A percentile compares a stretch with the other conserved stretches of the same genome.
phyloP scores from a whole-genome alignment of 1,140 invertebrate species.

The Nasonia vitripennis region DNA sequence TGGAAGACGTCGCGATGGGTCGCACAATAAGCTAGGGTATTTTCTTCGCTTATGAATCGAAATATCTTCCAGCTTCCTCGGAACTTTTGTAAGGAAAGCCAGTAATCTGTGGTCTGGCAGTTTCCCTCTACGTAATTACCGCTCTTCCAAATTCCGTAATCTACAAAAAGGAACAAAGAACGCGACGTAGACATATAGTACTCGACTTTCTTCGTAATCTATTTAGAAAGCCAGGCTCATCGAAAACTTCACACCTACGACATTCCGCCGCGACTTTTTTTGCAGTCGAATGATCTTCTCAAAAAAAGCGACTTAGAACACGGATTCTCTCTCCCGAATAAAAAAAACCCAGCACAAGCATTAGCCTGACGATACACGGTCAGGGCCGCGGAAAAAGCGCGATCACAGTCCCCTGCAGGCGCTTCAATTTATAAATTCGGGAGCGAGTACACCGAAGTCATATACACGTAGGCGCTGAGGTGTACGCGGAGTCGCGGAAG shows the following conservation, averaged over 20 bases:
- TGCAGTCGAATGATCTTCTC: neutral
- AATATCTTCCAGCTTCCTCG: no score
- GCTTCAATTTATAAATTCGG: constrained; percentile 31
- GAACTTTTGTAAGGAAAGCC: neutral
- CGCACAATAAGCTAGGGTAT: no score
- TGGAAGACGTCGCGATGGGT: no score
- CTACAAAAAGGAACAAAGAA: no score
- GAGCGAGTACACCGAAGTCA: neutral
- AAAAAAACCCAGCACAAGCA: neutral
- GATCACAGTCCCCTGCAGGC: neutral
- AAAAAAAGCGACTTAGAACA: no score
- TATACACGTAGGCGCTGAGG: neutral
- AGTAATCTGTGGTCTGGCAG: no score
- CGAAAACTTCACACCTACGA: neutral
- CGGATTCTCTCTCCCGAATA: no score
- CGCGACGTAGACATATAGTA: neutral
- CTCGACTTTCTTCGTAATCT: neutral
- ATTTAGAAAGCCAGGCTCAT: neutral
- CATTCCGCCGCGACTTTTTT: no score
- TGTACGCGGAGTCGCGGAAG: constrained; percentile 27
- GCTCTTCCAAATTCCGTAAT: neutral
- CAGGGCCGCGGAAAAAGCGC: neutral
- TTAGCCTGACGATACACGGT: neutral
- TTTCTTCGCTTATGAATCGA: no score
- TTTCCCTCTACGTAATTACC: neutral